These are phyloP conservation scores for Hylaea fasciaria DNA, from an alignment of 2,888 invertebrate species.

Conservation along the genomic window DNA sequence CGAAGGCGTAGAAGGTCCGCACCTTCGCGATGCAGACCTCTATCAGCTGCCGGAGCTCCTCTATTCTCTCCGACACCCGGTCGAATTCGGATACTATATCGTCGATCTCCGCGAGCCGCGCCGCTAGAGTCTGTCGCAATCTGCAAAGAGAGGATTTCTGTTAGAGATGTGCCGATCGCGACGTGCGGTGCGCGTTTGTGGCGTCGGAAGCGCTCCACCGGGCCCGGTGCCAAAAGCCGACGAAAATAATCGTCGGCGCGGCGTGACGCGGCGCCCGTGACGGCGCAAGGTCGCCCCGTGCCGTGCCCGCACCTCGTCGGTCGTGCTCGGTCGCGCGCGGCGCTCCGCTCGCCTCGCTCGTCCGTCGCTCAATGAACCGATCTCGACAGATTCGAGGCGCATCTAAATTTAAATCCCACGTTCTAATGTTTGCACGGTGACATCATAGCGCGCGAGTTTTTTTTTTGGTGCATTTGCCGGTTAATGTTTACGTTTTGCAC, in stretches of 20 bases:
- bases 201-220: slow-evolving; percentile 58
- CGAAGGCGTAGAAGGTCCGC: slow-evolving; percentile 90
- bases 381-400: slow-evolving; percentile 70
- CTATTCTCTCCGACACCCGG: slow-evolving; percentile 88
- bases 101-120: slow-evolving; percentile 90
- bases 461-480: slow-evolving; percentile 76
- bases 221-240: slow-evolving; percentile 78
- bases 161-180: slow-evolving; percentile 59
- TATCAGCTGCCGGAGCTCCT: slow-evolving; percentile 88
- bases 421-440: slow-evolving; percentile 79
- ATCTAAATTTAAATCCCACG: slow-evolving; percentile 80
- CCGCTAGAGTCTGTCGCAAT: slow-evolving; percentile 91
- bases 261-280: slow-evolving; percentile 75
- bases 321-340: slow-evolving; percentile 78
- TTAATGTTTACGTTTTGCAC: slow-evolving; percentile 78
- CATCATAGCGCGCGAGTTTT: slow-evolving; percentile 78
- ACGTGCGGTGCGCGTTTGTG: slow-evolving; percentile 56
- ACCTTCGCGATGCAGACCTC: slow-evolving; percentile 88
- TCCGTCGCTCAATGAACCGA: slow-evolving; percentile 82
- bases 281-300: slow-evolving; percentile 75
- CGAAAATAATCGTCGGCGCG: slow-evolving; percentile 80
- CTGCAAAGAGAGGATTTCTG: slow-evolving; percentile 81
- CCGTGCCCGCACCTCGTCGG: slow-evolving; percentile 76
- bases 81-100: slow-evolving; percentile 91
- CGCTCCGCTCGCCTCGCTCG: slow-evolving; percentile 81